A percentile compares a stretch with the other conserved stretches of the same genome.
Evolutionary conservation across 2,113 vertebrate species (phyloP).

Genomic region (Numenius arquata): DNA sequence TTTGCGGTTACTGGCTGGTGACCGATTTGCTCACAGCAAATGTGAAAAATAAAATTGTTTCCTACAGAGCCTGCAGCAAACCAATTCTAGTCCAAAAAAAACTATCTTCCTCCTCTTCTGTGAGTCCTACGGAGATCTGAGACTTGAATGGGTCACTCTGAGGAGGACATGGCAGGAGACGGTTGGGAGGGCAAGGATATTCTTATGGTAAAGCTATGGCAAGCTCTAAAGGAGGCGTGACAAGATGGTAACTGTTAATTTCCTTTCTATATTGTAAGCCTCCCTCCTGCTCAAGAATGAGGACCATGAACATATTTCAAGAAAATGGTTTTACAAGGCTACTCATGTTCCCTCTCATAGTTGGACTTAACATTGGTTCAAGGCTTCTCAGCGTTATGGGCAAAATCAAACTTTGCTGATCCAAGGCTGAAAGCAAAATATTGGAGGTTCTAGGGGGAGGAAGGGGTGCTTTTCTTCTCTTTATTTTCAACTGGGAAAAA

Average conservation of each 20-base stretch:
- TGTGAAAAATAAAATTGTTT: background rate
- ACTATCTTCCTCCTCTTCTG: background rate
- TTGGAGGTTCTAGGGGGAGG: rapidly evolving
- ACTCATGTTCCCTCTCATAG: background rate
- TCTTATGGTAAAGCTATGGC: background rate
- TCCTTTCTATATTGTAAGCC: background rate
- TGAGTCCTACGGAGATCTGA: background rate
- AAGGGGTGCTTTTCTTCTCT: background rate
- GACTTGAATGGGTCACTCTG: background rate
- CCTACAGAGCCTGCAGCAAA: background rate
- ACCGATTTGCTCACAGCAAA: background rate
- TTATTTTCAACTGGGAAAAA: background rate
- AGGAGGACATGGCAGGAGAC: background rate
- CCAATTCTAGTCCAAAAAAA: background rate
- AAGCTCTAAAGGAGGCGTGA: background rate
- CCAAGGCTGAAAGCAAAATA: background rate
- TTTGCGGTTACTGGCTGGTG: background rate
- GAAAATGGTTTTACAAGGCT: background rate
- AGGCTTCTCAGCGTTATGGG: background rate
- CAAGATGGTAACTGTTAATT: background rate
- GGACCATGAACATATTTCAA: background rate
- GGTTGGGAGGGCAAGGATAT: background rate
- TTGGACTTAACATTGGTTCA: background rate
- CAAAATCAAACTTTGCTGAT: background rate
- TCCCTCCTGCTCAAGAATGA: background rate